A percentile compares a stretch with the other conserved stretches of the same genome.
Evolutionary conservation across 2,888 invertebrate species (phyloP).

Genomic region (Torymus auratus): DNA sequence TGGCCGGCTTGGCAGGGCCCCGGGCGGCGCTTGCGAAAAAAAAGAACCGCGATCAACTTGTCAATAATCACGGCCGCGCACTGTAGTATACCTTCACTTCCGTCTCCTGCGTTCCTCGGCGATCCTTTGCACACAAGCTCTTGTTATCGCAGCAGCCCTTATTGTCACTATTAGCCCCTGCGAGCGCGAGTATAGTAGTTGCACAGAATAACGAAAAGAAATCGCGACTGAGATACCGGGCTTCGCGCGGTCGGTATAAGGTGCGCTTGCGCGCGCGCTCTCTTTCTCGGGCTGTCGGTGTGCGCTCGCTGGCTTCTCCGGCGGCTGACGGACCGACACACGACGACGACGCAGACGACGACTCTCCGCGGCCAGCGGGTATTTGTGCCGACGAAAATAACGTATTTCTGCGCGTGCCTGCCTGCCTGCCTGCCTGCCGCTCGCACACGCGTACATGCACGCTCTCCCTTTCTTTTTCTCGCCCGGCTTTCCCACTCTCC

Average conservation of each 20-base stretch:
- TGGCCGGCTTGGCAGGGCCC: slow-evolving; percentile 7
- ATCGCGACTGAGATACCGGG: no score
- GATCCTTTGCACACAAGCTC: no score
- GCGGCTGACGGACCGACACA: slow-evolving; percentile 63
- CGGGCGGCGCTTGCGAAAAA: background rate
- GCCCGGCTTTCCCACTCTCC: slow-evolving; percentile 18
- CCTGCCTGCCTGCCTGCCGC: no score
- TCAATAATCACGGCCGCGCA: background rate
- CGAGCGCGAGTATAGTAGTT: no score
- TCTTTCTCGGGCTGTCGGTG: background rate
- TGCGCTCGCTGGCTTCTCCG: slow-evolving; percentile 31
- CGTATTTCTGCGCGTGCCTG: slow-evolving; percentile 71
- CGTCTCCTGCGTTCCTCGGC: background rate
- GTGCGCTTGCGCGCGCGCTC: background rate
- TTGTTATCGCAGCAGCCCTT: no score
- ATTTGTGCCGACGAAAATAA: slow-evolving; percentile 76
- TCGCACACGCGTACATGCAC: slow-evolving; percentile 34
- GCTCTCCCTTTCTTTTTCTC: slow-evolving; percentile 25
- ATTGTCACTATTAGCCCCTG: no score
- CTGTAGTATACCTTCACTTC: slow-evolving; percentile 17
- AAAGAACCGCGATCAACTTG: background rate
- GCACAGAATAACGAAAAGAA: no score
- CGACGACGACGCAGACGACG: slow-evolving; percentile 65
- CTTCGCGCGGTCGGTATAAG: no score
- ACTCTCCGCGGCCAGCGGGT: slow-evolving; percentile 66